Conservation (phyloP, 2,888 invertebrate species). For the Stenchaetothrips biformis region DNA sequence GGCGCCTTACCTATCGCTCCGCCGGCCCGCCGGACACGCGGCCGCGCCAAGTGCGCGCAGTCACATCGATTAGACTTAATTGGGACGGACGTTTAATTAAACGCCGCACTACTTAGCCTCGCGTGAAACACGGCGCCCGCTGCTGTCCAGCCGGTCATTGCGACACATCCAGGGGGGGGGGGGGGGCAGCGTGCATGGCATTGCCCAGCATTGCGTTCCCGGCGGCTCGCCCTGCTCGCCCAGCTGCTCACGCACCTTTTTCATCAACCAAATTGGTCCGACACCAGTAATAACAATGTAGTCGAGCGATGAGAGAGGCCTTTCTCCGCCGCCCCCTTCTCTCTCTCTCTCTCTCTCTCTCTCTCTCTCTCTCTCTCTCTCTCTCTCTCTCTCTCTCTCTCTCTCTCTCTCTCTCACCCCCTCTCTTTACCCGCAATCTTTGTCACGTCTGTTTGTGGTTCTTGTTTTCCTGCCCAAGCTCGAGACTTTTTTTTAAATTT, state of each 20-base stretch:
- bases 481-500: too few relatives aligned
- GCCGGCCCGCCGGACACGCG: too few relatives aligned
- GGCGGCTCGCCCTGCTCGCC: not conserved
- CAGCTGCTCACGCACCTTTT: slow-evolving; percentile 16
- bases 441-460: too few relatives aligned
- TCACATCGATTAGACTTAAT: slow-evolving; percentile 15
- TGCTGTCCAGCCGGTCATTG: not conserved
- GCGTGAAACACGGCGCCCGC: not conserved
- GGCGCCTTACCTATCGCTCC: too few relatives aligned
- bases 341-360: too few relatives aligned
- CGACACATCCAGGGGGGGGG: not conserved
- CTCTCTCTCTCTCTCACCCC: too few relatives aligned
- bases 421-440: too few relatives aligned
- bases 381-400: too few relatives aligned
- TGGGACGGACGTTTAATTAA: not conserved
- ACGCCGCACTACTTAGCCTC: not conserved
- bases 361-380: too few relatives aligned
- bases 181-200: not conserved
- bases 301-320: not conserved
- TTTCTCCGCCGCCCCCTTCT: too few relatives aligned
- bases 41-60: not conserved
- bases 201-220: not conserved
- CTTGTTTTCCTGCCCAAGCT: too few relatives aligned
- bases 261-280: slow-evolving; percentile 18
- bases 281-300: slow-evolving; percentile 17